phyloP scores from a whole-genome alignment of 2,888 invertebrate genomes.

The Hemistola chrysoprasaria region DNA sequence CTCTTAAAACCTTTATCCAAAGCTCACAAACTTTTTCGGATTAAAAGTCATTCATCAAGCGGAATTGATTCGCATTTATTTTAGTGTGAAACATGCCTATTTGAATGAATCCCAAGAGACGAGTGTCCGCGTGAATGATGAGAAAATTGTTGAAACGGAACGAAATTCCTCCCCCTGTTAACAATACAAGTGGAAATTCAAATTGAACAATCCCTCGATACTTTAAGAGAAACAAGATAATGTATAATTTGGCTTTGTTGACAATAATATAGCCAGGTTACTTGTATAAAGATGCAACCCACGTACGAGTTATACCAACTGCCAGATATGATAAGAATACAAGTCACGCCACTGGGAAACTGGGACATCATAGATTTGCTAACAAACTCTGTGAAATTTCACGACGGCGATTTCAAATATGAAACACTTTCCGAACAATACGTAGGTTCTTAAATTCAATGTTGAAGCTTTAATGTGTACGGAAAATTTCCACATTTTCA shows the following conservation, averaged over 20 bases:
- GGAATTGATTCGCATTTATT: too few relatives aligned
- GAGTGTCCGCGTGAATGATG: conserved; percentile 11
- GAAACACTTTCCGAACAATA: conserved; percentile 1
- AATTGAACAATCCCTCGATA: conserved; percentile 20
- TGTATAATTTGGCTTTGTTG: too few relatives aligned
- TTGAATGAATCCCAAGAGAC: conserved; percentile 8
- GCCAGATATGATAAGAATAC: conserved; percentile 35
- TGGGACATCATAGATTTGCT: conserved; percentile 40
- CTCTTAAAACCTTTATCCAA: too few relatives aligned
- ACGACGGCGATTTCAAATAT: conserved; percentile 5
- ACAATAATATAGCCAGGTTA: conserved; percentile 5
- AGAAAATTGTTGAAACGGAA: conserved; percentile 15
- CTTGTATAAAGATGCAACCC: conserved; percentile 10
- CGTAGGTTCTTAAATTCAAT: not conserved
- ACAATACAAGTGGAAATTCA: conserved; percentile 19
- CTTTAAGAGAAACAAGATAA: conserved; percentile 11
- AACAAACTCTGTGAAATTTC: conserved; percentile 28
- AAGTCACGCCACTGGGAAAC: conserved; percentile 35
- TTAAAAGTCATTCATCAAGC: too few relatives aligned
- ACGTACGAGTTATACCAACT: conserved; percentile 34
- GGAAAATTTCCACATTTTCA: conserved; percentile 3
- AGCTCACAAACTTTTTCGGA: too few relatives aligned
- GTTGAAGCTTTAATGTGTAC: not conserved
- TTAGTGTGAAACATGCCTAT: conserved; percentile 4
- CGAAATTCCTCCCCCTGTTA: conserved; percentile 12